phyloP scores from a whole-genome alignment of 2,113 vertebrate species.

The Tamias sibiricus region DNA sequence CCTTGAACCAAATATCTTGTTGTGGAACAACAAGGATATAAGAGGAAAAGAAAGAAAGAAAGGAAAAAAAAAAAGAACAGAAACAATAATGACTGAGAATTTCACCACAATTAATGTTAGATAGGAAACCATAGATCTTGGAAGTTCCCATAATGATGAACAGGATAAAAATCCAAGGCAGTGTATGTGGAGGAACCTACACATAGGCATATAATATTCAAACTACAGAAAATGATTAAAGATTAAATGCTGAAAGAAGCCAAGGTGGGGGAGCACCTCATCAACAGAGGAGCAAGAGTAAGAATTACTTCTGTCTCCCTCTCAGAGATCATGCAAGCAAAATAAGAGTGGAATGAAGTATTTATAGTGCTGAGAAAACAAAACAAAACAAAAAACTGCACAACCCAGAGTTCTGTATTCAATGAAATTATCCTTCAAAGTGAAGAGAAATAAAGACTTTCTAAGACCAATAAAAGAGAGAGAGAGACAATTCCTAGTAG shows the following conservation, averaged over 20 bases:
- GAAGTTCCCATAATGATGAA: background rate
- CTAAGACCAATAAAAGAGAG: background rate
- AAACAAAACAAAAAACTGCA: background rate
- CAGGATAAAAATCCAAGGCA: background rate
- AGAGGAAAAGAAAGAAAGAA: background rate
- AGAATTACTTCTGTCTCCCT: background rate
- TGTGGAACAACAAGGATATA: background rate
- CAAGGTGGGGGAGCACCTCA: background rate
- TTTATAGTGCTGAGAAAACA: background rate
- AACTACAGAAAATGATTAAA: background rate
- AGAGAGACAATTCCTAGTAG: background rate
- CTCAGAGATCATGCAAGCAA: background rate
- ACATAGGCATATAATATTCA: background rate
- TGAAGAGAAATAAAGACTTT: slow-evolving; percentile 7
- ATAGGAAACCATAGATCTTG: background rate
- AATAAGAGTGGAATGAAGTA: background rate
- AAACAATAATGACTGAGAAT: background rate
- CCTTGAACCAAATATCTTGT: background rate
- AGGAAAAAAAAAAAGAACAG: no score
- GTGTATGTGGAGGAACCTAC: background rate
- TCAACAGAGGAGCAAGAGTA: background rate
- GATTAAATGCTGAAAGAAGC: background rate
- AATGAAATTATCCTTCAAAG: background rate
- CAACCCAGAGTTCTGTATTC: background rate
- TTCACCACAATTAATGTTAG: background rate